Base-by-base conservation (phyloP, 2,797 vertebrate genomes). In the Coreius guichenoti region DNA sequence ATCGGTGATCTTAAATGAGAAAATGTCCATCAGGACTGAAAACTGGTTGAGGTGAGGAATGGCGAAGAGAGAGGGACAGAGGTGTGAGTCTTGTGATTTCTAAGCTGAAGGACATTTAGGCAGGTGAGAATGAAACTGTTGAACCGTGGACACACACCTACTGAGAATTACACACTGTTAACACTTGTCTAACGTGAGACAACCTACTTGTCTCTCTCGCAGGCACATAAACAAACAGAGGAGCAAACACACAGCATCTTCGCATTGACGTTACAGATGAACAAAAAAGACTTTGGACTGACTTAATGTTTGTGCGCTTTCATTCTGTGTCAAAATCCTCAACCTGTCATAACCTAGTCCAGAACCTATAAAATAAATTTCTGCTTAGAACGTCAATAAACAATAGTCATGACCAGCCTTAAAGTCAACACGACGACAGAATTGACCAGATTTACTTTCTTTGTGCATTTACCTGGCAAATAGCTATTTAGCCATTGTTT, bases 71-170 rank as follows among this genome's bases (percentile, higher is more conserved):
- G 76, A 39, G 81, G 65, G 17, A 76, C 84, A 68, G 56, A 88
- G 61, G 87, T 78, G 86, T 69, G 85, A 82, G 74, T 61, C 80
- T 79, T 86, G 54, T 45, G 80, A 74, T 80, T 82, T 84, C 82
- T 69, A 61, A 88, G 88, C 80, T 90, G 90, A 92, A 92, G 91
- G 91, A 94, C 91, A 92, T 91, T 92, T 91, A 89, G 90, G 90
- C 90, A 93, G 90, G 93, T 93, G 92, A 91, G 90, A 93, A 92
- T 90, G 85, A 92, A 92, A 90, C 89, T 91, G 92, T 90, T 91
- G 90, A 87, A 75, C 88, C 78, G 51, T 82, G 88, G 86, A 89
- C 83, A 87, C 87, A 80, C 85, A 83, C 80, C 86, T 85, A 86
- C 75, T 88, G 72, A 61, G 90, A 88, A 84, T 74, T 88, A 84